phyloP scores from a whole-genome alignment of 1,140 invertebrate genomes.

The Metopolophium dirhodum region DNA sequence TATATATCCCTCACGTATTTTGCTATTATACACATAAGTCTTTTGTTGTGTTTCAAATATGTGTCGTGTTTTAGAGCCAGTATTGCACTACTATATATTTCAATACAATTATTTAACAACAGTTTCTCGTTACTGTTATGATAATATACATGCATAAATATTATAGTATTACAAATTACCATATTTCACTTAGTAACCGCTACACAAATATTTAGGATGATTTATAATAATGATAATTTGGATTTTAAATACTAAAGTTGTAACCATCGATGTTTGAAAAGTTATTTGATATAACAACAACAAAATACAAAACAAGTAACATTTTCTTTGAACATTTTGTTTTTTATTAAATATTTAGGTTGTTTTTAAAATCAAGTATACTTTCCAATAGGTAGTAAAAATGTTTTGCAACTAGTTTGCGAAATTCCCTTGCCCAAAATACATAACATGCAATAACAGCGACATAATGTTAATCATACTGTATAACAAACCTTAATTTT shows the following conservation, averaged over 20 bases:
- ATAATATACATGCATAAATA: neutral
- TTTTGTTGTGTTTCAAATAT: neutral
- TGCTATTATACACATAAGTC: neutral
- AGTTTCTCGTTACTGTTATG: neutral
- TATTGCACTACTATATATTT: neutral
- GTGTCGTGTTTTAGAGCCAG: neutral
- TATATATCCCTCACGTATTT: neutral
- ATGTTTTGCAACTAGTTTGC: no score
- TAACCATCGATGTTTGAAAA: no score
- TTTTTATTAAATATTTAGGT: neutral
- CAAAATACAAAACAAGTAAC: neutral
- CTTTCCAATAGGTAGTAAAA: neutral
- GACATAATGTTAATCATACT: no score
- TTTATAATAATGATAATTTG: neutral
- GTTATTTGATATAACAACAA: neutral
- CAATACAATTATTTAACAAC: neutral
- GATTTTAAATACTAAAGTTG: neutral
- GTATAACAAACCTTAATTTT: neutral
- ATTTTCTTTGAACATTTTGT: neutral
- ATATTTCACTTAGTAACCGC: neutral
- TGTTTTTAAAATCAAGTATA: neutral
- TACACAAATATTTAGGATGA: neutral
- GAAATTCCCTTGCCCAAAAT: no score
- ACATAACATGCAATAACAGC: neutral
- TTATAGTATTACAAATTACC: neutral